Percentiles rank a stretch among this genome's conserved stretches.
Evolutionary conservation across 2,113 vertebrate genomes (phyloP).

Genomic region (Lasiurus borealis): DNA sequence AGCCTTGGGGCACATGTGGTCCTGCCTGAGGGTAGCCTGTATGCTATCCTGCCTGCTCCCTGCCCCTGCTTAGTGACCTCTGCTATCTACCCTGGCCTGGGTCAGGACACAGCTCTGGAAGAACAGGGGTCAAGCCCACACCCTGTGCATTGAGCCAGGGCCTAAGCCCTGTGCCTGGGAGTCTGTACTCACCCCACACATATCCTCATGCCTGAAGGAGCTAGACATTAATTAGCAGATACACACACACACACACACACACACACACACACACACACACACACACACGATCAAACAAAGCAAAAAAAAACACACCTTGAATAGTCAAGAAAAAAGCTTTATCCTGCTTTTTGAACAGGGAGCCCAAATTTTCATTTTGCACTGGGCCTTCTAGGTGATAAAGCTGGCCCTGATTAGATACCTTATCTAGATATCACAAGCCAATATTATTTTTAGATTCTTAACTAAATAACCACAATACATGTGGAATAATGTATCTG

Average conservation of each 20-base stretch:
- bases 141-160: background rate
- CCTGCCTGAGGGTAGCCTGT: background rate
- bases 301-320: background rate
- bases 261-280: no score
- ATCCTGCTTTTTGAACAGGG: background rate
- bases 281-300: background rate
- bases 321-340: background rate
- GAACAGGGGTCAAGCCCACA: background rate
- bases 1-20: background rate
- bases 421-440: background rate
- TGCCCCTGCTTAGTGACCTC: background rate
- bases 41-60: background rate
- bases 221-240: background rate
- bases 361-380: background rate
- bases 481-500: slow-evolving; percentile 12
- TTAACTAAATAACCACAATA: slow-evolving; percentile 34
- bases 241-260: no score
- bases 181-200: fast-evolving
- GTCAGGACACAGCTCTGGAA: background rate
- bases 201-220: background rate
- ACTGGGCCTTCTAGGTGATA: background rate
- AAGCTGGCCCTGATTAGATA: background rate
- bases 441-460: slow-evolving; percentile 53
- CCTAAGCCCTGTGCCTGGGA: background rate
- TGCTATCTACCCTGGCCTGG: background rate